Evolutionary conservation across 2,797 vertebrate genomes (phyloP), one percentile per base, ranked within the genome.

Genomic region (Acanthornis magna): DNA sequence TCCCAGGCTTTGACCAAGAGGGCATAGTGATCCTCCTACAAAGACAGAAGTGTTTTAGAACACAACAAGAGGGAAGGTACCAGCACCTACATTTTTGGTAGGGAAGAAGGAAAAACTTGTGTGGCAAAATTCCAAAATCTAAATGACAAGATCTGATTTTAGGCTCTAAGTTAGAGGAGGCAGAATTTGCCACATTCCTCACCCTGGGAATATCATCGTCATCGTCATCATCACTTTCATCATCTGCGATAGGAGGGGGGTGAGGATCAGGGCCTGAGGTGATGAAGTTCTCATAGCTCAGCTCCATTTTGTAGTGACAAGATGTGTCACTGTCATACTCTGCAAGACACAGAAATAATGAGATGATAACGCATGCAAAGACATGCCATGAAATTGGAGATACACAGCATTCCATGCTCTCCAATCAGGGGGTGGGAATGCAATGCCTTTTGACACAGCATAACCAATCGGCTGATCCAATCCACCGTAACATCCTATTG

Each of bases 1-100:
- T 99, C 99, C 99, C 99, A 99, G 22, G 99, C 99, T 98, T 99
- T 99, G 61, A 99, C 99, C 89, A 99, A 98, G 93, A 99, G 97
- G 73, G 99, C 99, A 8, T 99, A 99, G 96, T 99, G 99, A 94
- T 99, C 99, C 98, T 99, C 99, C 99, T 99, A 83, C 76, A 90
- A 60, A 93, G 50, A 75, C 10, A 93, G 25, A 78, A 85, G 29
- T 45, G 18, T 73, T 78, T 94, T 17, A 65, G 7, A 16, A 65
- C 32, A 94, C 40, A 36, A 32, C 43, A 83, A 54, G 77, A 58
- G 29, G 0, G 2, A 65, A 43, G 19, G 32, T 62, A 21, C 1
- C 13, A 30, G 5, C 13, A 65, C 14, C 32, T 53, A 0, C 7
- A 8, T 36, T 45, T 77, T 54, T 34, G 12, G 23, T 3, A 29